Conservation (phyloP, 2,797 vertebrate species). For the Eidolon dupreanum region DNA sequence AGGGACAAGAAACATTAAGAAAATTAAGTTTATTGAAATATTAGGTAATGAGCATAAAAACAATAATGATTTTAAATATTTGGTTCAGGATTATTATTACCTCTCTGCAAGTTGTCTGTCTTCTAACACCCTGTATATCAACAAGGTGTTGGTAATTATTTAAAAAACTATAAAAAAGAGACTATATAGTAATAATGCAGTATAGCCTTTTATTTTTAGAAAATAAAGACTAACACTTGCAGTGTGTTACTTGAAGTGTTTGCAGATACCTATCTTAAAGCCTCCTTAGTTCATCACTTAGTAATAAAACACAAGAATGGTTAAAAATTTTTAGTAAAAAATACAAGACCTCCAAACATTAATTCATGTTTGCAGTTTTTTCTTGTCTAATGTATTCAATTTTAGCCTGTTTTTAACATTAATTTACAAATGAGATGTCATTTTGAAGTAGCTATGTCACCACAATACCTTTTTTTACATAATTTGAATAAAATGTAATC, state of each 20-base stretch:
- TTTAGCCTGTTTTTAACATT: constrained; percentile 30
- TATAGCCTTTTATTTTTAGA: not conserved
- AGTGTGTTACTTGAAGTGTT: not conserved
- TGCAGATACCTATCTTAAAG: not conserved
- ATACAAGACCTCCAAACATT: not conserved
- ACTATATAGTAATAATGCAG: not conserved
- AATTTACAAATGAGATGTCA: not conserved
- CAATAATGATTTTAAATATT: not conserved
- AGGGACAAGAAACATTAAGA: constrained; percentile 15
- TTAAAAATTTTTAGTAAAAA: not conserved
- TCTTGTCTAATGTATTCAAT: not conserved
- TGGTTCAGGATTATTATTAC: not conserved
- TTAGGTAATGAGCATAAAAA: not conserved
- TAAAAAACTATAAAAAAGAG: not conserved
- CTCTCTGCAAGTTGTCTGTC: not conserved
- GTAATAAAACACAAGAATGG: not conserved
- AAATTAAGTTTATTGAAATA: not conserved
- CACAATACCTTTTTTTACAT: not conserved
- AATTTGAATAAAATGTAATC: not conserved
- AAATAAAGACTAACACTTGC: not conserved
- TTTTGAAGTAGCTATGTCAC: not conserved
- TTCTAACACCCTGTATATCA: not conserved
- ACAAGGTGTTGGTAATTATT: not conserved
- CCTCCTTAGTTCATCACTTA: not conserved
- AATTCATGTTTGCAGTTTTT: not conserved